Conservation (phyloP, 2,113 vertebrate genomes). For the Rostratula benghalensis region DNA sequence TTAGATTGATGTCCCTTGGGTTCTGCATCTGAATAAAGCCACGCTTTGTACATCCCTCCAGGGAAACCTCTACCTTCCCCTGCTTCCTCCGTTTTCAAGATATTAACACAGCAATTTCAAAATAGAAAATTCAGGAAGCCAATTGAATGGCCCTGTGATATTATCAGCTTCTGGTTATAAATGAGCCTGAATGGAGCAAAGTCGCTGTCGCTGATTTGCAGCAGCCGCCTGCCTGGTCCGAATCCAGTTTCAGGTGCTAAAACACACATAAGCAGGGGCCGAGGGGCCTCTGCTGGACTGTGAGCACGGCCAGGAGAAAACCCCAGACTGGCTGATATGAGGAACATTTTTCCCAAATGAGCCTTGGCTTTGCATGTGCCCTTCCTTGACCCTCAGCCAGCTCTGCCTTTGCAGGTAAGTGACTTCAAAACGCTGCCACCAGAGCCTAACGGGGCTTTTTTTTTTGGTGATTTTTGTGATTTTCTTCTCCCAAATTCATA, state of each 20-base stretch:
- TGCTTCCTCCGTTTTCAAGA: slow-evolving; percentile 23
- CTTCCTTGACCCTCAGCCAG: not conserved
- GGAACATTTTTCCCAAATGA: not conserved
- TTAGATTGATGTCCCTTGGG: not conserved
- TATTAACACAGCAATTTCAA: slow-evolving; percentile 25
- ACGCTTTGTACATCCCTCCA: not conserved
- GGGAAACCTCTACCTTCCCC: slow-evolving; percentile 1
- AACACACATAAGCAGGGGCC: not conserved
- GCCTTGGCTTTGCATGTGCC: not conserved
- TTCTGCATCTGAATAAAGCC: not conserved
- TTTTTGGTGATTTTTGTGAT: not conserved
- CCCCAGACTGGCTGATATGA: not conserved
- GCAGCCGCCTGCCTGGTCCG: not conserved
- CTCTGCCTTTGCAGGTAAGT: not conserved
- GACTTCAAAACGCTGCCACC: not conserved
- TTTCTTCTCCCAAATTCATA: not conserved
- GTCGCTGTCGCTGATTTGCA: not conserved
- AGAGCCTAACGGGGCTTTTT: not conserved
- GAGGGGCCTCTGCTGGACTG: slow-evolving; percentile 4
- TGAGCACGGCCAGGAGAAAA: not conserved
- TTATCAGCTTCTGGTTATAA: slow-evolving; percentile 30
- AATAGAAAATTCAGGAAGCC: slow-evolving; percentile 52
- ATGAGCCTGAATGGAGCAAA: not conserved
- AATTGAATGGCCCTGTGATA: slow-evolving; percentile 28
- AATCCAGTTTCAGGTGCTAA: not conserved